Base-by-base conservation (phyloP, 2,113 vertebrate species). In the Petaurus breviceps region DNA sequence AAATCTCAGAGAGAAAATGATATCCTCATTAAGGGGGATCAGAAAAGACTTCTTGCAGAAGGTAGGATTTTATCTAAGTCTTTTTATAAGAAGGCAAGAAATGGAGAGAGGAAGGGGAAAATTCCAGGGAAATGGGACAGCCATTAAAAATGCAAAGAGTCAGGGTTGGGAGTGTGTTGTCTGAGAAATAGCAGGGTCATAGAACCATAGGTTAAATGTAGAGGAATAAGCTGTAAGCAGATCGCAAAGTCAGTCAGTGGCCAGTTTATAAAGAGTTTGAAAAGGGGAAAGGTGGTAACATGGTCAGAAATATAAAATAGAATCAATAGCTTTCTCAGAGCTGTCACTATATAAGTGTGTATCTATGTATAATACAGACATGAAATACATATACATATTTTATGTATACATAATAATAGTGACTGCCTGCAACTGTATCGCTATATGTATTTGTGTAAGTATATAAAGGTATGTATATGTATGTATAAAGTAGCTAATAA, bases 391-490 rank as follows among this genome's bases (percentile, higher is more conserved):
- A 68, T 14, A 4, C 4, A 68, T 37, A 28, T 6, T 16, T 37
- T 68, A 37, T 68, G 61, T 16, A 37, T 31, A 43, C 7, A 43
- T 43, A 84, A 37, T 19, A 77, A 77, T 4, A n/a, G 5, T 77
- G 37, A 61, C 54, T 25, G 54, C 31, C 31, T 91, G 31, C 26
- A 89, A 68, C 90, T 91, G 26, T 43, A 47, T 9, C 14, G 22
- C 52, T 19, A 14, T 51, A 49, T 37, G 24, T 49, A 7, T n/a
- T 8, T 57, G 55, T 57, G 8, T 23, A 8, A 12, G 0, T 8
- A 9, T 11, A 3, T n/a, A 53, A 24, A 84, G 47, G 37, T 2
- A 19, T 8, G 22, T 0, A 2, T 19, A 90, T 6, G 7, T 0
- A 19, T 90, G 51, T 26, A 51, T 26, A 24, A 25, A n/a, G 9